phyloP scores from a whole-genome alignment of 1,140 invertebrate genomes.

The Phymastichus coffea region DNA sequence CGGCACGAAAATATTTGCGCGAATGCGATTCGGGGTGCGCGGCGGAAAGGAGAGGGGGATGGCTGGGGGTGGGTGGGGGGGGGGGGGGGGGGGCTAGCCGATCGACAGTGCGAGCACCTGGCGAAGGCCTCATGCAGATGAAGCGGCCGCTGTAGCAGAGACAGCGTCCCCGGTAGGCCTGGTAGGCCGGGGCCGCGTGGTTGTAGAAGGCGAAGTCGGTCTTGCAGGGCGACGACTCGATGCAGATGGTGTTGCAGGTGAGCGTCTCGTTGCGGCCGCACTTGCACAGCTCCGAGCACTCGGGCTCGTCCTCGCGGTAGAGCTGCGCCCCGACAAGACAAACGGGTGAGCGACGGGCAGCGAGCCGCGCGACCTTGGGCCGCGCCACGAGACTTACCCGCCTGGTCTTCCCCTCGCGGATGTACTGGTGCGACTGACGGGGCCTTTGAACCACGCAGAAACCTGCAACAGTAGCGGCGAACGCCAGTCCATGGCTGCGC shows the following conservation, averaged over 20 bases:
- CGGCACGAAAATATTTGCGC: no score
- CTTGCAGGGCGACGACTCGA: conserved; percentile 78
- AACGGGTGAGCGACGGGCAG: no score
- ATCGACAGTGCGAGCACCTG: no score
- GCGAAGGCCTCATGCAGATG: conserved; percentile 85
- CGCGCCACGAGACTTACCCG: no score
- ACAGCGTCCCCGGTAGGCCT: conserved; percentile 83
- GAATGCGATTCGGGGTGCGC: no score
- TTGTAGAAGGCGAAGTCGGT: conserved; percentile 85
- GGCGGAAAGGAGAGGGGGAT: neutral
- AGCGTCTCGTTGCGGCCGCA: conserved; percentile 74
- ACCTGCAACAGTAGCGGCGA: conserved; percentile 60
- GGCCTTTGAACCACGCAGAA: conserved; percentile 80
- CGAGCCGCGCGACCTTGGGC: no score
- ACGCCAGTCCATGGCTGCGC: no score
- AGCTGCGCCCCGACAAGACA: conserved; percentile 58
- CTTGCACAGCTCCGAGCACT: conserved; percentile 79
- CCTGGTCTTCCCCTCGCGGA: conserved; percentile 71
- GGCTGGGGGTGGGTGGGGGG: neutral
- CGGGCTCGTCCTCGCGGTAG: conserved; percentile 80
- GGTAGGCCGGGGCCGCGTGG: conserved; percentile 83
- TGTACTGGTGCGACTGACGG: conserved; percentile 70
- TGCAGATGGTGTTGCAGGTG: conserved; percentile 82
- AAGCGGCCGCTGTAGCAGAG: conserved; percentile 87
- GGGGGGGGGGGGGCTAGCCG: neutral